Base-by-base conservation (phyloP, 1,140 invertebrate species). In the Aphidius gifuensis region DNA sequence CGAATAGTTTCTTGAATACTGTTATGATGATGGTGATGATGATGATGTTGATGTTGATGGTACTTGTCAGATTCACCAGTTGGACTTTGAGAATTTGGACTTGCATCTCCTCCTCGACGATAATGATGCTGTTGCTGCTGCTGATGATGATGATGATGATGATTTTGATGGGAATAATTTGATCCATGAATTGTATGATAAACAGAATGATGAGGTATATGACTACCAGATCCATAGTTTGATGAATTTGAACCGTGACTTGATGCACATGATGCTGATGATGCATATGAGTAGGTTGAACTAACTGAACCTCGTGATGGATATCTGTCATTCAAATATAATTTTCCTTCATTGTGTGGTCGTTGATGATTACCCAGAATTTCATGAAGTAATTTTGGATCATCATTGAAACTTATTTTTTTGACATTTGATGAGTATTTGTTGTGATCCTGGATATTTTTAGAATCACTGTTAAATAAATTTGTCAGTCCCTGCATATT, bases 1-100 rank as follows among this genome's bases (percentile, higher is more conserved):
- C 86, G 80, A 44, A 90, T 87, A 76, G 90, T 78, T 68, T 90
- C 88, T 67, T 90, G 88, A 68, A 91, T 89, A 23, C 76, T 77
- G 74, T 76, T 75, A 64, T 74, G 75, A 67, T 74, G 73, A 60
- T 77, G 78, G 62, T 72, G 76, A 67, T 68, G 70, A 21, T 65
- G 69, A 21, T 58, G 56, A 45, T 58, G 9, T 8, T 45, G 44
- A 45, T 58, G 58, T 5, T 48, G 60, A 32, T 32, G 23, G 64
- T 70, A 32, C 51, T 76, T 80, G 23, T 79, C 76, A 9, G 70
- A 64, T 9, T 79, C 77, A 9, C 62, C 60, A 16, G 72, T 77
- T 0, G 74, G 71, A 39, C 72, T 78, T 0, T 69, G 65, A 1
- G 70, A 72, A 4, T 55, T 71, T 0, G 75, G 70, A 39, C 63